Evolutionary conservation across 1,140 invertebrate genomes (phyloP).

Genomic region (Cryptotermes secundus): DNA sequence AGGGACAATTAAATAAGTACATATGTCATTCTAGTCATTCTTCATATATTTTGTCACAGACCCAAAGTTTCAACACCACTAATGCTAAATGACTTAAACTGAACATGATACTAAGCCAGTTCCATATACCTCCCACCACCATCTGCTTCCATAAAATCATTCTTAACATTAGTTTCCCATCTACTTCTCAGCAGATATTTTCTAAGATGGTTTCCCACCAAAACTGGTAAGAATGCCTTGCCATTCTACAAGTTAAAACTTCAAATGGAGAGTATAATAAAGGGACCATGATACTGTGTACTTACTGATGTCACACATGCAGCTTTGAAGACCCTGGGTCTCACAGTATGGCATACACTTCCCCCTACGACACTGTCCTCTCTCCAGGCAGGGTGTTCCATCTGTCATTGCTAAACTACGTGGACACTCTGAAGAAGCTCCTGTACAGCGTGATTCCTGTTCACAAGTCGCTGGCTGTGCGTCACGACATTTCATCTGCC

Average conservation of each 20-base stretch:
- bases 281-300: slow-evolving; percentile 26
- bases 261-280: background rate
- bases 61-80: no score
- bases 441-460: slow-evolving; percentile 79
- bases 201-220: no score
- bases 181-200: no score
- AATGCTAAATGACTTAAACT: no score
- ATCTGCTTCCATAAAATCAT: no score
- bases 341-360: slow-evolving; percentile 92
- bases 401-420: slow-evolving; percentile 84
- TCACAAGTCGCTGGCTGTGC: slow-evolving; percentile 88
- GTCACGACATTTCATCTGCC: slow-evolving; percentile 79
- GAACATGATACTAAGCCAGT: no score
- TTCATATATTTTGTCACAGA: no score
- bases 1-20: no score
- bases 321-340: slow-evolving; percentile 86
- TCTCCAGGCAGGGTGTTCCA: slow-evolving; percentile 82
- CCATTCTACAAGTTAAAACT: background rate
- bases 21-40: no score
- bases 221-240: background rate
- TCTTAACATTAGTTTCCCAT: no score
- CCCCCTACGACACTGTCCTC: slow-evolving; percentile 80
- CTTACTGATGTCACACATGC: slow-evolving; percentile 91
- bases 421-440: slow-evolving; percentile 69
- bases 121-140: no score